Conservation (phyloP, 2,113 vertebrate genomes). For the Monarcha castaneiventris region DNA sequence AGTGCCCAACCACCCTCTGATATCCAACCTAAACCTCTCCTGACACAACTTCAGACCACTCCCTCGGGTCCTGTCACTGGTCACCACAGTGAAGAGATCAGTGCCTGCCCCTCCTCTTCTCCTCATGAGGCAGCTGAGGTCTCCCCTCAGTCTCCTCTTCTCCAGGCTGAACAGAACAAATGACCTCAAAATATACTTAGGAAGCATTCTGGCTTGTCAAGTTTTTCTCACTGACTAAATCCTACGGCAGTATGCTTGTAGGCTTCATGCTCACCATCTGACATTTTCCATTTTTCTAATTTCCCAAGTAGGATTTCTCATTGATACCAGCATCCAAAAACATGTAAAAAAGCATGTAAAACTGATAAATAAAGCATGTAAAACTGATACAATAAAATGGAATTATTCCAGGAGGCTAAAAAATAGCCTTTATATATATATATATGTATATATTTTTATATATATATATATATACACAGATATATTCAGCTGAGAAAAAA, state of each 20-base stretch:
- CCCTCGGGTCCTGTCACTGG: fast-evolving
- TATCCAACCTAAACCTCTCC: neutral
- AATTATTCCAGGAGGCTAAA: neutral
- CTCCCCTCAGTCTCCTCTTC: neutral
- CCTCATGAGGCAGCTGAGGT: fast-evolving
- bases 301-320: neutral
- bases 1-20: neutral
- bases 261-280: neutral
- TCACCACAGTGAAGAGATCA: neutral
- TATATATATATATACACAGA: too few relatives aligned
- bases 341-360: neutral
- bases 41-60: neutral
- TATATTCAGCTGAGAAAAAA: neutral
- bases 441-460: too few relatives aligned
- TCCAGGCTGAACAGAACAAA: neutral
- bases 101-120: neutral
- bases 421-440: neutral
- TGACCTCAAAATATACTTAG: neutral
- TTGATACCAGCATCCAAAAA: neutral
- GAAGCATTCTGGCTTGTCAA: neutral
- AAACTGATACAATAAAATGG: neutral
- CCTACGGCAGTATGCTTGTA: neutral
- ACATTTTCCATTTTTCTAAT: neutral
- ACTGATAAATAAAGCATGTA: neutral
- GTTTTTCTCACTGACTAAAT: neutral